These are phyloP conservation scores for Polymixis lichenea DNA, from an alignment of 2,888 invertebrate species.

Conservation along the genomic window DNA sequence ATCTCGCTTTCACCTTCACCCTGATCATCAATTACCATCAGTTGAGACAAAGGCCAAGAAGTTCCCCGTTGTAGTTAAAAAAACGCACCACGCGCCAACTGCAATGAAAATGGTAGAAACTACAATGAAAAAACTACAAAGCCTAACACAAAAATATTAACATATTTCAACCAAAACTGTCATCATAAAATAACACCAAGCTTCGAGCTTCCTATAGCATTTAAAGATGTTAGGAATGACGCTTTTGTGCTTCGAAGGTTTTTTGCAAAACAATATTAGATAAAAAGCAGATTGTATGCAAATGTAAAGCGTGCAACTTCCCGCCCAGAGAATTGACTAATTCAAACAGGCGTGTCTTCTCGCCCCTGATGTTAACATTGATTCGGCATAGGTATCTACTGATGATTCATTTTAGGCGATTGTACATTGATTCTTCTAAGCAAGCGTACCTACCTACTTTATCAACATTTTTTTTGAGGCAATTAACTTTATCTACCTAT, in stretches of 20 bases:
- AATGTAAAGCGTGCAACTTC: slow-evolving; percentile 66
- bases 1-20: too few relatives aligned
- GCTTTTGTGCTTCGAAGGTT: slow-evolving; percentile 38
- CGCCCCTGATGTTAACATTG: slow-evolving; percentile 37
- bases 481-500: too few relatives aligned
- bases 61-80: not conserved
- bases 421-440: not conserved
- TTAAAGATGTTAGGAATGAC: slow-evolving; percentile 24
- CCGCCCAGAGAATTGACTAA: slow-evolving; percentile 71
- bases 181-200: not conserved
- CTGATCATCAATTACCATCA: too few relatives aligned
- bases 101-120: not conserved
- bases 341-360: slow-evolving; percentile 63
- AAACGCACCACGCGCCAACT: not conserved
- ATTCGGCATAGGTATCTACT: slow-evolving; percentile 29
- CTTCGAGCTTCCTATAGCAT: slow-evolving; percentile 13
- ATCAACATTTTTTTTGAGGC: not conserved
- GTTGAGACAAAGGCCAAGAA: too few relatives aligned
- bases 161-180: not conserved
- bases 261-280: slow-evolving; percentile 47
- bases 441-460: too few relatives aligned
- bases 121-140: not conserved
- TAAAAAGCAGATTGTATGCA: slow-evolving; percentile 68
- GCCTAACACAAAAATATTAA: not conserved
- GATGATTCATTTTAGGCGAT: slow-evolving; percentile 25